Evolutionary conservation across 2,113 vertebrate species (phyloP), one percentile per base, ranked within the genome.

Genomic region (Embiotoca jacksoni): DNA sequence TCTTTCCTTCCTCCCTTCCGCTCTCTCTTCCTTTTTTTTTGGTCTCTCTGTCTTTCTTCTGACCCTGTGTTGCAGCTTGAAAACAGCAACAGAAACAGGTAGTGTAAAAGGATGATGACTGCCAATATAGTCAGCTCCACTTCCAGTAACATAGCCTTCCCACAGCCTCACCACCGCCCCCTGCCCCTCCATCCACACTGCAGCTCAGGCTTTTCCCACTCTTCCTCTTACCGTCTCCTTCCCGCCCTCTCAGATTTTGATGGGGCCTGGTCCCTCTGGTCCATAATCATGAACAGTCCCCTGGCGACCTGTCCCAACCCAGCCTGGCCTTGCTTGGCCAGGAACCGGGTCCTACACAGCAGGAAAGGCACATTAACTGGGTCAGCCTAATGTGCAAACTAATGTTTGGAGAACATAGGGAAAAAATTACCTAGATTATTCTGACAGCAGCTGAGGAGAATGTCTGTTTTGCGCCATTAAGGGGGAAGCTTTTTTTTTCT

Each of bases 261-360:
- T 72, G 66, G 55, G 94, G 96, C 95, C 93, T 94, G 63, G 94
- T 96, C 95, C 95, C 96, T 95, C 94, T 95, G 95, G 96, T 95
- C 95, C 93, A 87, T 96, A 96, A 96, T 97, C 96, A 96, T 88
- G 93, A 96, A 94, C 95, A 96, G 96, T 93, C 96, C 95, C 94
- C 93, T 91, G 93, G 91, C 89, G 72, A 86, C 83, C 85, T 39
- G 65, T 70, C 72, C 81, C 69, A 57, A 9, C 69, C 78, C 76
- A 61, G 75, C 72, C 75, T n/a, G 60, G 70, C 65, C 81, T 30
- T 23, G 66, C 81, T 72, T 53, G 75, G 44, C 74, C 69, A 37
- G 75, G 81, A 89, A 74, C 94, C 93, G 93, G 94, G 94, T 95
- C 89, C 96, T 95, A 91, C 86, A 86, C 91, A 94, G 93, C 94